phyloP scores from a whole-genome alignment of 2,797 vertebrate species.

The Clarias pachynema region DNA sequence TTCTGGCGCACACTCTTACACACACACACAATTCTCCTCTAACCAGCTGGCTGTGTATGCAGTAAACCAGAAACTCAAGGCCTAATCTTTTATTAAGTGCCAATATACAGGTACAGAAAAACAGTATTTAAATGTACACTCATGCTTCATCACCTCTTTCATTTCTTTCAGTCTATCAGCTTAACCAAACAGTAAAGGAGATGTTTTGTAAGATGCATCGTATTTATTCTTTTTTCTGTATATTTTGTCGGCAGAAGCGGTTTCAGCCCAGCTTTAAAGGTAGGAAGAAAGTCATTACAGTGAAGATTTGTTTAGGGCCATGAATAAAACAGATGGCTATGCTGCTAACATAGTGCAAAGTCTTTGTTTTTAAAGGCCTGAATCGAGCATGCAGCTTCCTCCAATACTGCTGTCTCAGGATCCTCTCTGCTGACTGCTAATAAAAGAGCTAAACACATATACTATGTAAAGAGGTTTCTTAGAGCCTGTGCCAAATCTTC shows the following conservation, averaged over 20 bases:
- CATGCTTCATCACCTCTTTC: neutral
- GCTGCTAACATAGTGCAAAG: constrained; percentile 57
- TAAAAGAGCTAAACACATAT: constrained; percentile 57
- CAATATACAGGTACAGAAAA: constrained; percentile 59
- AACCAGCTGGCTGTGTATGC: constrained; percentile 62
- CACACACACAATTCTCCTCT: constrained; percentile 38
- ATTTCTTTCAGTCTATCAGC: constrained; percentile 26
- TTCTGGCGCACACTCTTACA: constrained; percentile 42
- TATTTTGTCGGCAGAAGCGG: constrained; percentile 50
- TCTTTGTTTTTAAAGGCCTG: constrained; percentile 57
- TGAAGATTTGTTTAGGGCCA: constrained; percentile 53
- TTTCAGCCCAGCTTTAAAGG: constrained; percentile 48
- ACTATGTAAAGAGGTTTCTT: constrained; percentile 48
- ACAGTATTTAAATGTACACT: neutral
- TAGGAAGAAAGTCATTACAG: constrained; percentile 55
- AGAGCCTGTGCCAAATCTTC: constrained; percentile 55
- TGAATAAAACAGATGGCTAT: constrained; percentile 55
- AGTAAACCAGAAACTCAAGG: constrained; percentile 66
- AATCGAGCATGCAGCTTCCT: constrained; percentile 55
- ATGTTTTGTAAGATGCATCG: constrained; percentile 18
- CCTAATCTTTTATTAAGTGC: constrained; percentile 77
- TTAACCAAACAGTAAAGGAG: constrained; percentile 22
- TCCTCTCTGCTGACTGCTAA: constrained; percentile 45
- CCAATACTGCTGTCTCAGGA: constrained; percentile 50
- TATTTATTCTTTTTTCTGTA: constrained; percentile 54